These are phyloP conservation scores for Latrodectus hesperus DNA, from an alignment of 2,888 invertebrate species.

Conservation along the genomic window DNA sequence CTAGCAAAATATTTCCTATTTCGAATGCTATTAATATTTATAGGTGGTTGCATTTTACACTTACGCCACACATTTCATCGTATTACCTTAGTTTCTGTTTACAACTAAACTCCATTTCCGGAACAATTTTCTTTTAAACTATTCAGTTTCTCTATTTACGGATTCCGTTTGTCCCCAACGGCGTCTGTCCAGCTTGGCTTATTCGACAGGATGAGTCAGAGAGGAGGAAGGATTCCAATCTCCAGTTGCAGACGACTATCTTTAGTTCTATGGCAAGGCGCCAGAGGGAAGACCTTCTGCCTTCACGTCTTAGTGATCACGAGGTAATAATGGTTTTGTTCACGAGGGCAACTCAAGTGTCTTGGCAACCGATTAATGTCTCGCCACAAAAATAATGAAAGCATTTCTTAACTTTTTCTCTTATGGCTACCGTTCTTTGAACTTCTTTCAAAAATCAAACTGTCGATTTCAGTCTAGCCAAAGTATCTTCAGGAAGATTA, in stretches of 20 bases:
- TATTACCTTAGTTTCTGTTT: not conserved
- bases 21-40: no score
- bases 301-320: slow-evolving; percentile 8
- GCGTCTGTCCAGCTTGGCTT: slow-evolving; percentile 9
- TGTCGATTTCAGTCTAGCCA: no score
- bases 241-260: slow-evolving; percentile 26
- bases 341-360: slow-evolving; percentile 11
- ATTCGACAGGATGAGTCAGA: slow-evolving; percentile 21
- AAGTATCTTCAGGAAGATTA: no score
- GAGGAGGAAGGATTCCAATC: slow-evolving; percentile 15
- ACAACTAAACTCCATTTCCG: not conserved
- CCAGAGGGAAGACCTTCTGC: slow-evolving; percentile 59
- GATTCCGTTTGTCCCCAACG: slow-evolving; percentile 19
- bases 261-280: slow-evolving; percentile 42
- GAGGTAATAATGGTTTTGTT: slow-evolving; percentile 1
- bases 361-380: not conserved
- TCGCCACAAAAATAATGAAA: not conserved
- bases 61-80: no score
- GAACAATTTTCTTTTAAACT: not conserved
- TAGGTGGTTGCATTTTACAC: no score
- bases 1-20: no score
- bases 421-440: no score
- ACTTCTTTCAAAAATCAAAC: no score
- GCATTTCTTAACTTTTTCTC: not conserved
- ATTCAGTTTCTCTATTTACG: not conserved